These are phyloP conservation scores for Pelodytes ibericus DNA, from an alignment of 2,797 vertebrate genomes.

Conservation along the genomic window DNA sequence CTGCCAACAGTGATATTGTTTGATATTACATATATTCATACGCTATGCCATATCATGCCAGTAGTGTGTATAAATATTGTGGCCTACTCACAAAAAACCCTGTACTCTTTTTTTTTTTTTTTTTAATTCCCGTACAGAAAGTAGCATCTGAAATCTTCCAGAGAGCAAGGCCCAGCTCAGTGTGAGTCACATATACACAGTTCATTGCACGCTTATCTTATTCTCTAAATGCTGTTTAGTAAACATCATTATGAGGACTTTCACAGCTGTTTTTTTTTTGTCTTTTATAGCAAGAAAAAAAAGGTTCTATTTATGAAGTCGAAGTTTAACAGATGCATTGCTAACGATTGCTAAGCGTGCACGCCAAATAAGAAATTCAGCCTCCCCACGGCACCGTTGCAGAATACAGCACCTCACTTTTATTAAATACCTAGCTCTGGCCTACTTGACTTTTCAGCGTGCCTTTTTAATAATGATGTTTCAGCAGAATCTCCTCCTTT, in stretches of 20 bases:
- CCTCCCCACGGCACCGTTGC: constrained; percentile 73
- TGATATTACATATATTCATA: no score
- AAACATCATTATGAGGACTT: constrained; percentile 24
- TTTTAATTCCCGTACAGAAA: no score
- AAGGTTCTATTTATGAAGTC: constrained; percentile 38
- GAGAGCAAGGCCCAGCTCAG: background rate
- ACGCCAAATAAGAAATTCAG: constrained; percentile 67
- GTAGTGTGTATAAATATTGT: no score
- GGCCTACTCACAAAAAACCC: no score
- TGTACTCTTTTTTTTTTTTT: no score
- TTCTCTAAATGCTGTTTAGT: background rate
- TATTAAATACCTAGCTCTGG: constrained; percentile 81
- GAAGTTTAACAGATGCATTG: constrained; percentile 52
- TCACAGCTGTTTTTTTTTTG: constrained; percentile 16
- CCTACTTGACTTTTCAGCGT: constrained; percentile 81
- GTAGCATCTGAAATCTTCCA: no score
- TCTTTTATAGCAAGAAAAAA: constrained; percentile 8
- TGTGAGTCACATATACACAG: no score
- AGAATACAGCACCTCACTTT: constrained; percentile 74
- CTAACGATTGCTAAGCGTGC: constrained; percentile 46
- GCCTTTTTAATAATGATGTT: constrained; percentile 83
- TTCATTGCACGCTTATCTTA: background rate
- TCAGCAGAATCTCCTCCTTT: constrained; percentile 75
- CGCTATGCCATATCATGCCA: no score
- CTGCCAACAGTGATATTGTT: no score